Evolutionary conservation across 2,113 vertebrate genomes (phyloP).

Genomic region (Menura novaehollandiae): DNA sequence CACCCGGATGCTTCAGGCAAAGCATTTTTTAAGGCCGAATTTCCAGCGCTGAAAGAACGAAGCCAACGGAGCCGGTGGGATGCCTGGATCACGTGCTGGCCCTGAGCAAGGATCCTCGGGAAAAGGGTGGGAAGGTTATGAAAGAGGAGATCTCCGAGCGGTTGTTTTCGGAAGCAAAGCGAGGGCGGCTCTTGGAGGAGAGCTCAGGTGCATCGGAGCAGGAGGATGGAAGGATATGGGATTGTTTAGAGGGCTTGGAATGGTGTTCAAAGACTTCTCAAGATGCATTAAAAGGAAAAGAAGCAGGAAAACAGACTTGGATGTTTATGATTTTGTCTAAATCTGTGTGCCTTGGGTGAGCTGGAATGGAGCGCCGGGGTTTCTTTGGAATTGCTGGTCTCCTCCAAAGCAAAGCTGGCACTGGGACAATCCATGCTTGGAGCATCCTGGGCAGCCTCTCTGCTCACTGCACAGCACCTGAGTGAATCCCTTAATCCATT

Average conservation of each 20-base stretch:
- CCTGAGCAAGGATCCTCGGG: not conserved
- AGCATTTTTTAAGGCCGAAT: not conserved
- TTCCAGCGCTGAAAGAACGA: not conserved
- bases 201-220: conserved; percentile 38
- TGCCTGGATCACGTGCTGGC: not conserved
- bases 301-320: not conserved
- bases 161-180: not conserved
- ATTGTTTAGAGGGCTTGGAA: not conserved
- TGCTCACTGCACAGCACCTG: not conserved
- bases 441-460: not conserved
- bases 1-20: not conserved
- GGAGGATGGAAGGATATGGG: not conserved
- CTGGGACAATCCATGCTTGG: not conserved
- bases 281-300: not conserved
- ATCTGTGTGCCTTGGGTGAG: not conserved
- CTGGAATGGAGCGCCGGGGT: not conserved
- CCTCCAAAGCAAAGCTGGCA: not conserved
- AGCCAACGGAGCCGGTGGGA: not conserved
- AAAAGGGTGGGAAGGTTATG: not conserved
- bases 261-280: not conserved
- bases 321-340: conserved; percentile 20
- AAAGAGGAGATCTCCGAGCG: not conserved
- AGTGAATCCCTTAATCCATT: not conserved
- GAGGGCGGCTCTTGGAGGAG: not conserved
- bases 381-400: not conserved